phyloP scores from a whole-genome alignment of 2,113 vertebrate genomes.

The Corythornis madagascariensis region DNA sequence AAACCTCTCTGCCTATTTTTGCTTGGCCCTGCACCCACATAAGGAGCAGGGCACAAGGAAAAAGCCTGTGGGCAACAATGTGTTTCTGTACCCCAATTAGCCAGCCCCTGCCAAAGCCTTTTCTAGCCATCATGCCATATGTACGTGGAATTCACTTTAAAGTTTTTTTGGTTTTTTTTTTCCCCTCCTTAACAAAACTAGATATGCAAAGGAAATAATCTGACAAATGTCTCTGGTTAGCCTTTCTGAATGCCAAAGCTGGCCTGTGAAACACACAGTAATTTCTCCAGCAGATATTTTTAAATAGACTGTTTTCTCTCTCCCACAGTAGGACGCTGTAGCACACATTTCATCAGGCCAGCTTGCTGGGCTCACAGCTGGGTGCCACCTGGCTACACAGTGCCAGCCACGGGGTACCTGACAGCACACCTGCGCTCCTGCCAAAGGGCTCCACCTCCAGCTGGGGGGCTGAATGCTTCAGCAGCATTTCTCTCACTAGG shows the following conservation, averaged over 20 bases:
- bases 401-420: not conserved
- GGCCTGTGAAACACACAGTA: not conserved
- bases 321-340: not conserved
- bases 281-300: not conserved
- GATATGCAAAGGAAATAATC: accelerated
- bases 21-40: accelerated
- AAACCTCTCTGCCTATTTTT: not conserved
- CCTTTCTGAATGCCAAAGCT: not conserved
- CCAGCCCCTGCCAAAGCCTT: not conserved
- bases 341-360: not conserved
- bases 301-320: not conserved
- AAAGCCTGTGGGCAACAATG: not conserved
- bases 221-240: not conserved
- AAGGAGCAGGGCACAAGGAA: not conserved
- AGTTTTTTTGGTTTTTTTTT: not conserved
- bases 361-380: not conserved
- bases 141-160: not conserved
- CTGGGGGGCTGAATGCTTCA: accelerated
- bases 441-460: too few relatives aligned
- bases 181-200: not conserved
- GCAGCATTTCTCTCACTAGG: accelerated
- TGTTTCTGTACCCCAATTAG: not conserved
- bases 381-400: not conserved
- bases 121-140: not conserved
- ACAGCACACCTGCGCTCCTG: not conserved